Evolutionary conservation across 2,888 invertebrate species (phyloP).

Genomic region (Cetonia aurata): DNA sequence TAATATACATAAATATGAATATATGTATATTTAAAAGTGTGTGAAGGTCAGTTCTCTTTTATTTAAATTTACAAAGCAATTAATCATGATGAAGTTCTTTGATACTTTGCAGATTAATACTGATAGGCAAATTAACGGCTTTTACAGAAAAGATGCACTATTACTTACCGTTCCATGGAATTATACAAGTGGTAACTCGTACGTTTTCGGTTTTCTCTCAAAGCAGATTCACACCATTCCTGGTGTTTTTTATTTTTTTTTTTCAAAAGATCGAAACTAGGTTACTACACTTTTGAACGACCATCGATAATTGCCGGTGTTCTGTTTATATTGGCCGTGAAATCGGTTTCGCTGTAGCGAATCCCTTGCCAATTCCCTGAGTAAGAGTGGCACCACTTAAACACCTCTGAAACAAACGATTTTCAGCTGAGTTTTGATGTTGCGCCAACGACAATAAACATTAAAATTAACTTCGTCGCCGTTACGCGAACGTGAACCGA

Average conservation of each 20-base stretch:
- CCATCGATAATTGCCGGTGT: not conserved
- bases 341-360: not conserved
- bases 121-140: too few relatives aligned
- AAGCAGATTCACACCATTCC: not conserved
- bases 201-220: not conserved
- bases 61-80: too few relatives aligned
- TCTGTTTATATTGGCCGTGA: constrained; percentile 19
- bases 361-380: constrained; percentile 6
- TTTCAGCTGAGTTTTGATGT: constrained; percentile 18
- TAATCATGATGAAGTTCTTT: too few relatives aligned
- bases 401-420: constrained; percentile 19
- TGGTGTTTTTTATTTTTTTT: not conserved
- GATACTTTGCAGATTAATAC: too few relatives aligned
- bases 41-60: too few relatives aligned
- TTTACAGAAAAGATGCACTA: too few relatives aligned
- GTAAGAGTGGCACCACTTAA: not conserved
- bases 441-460: constrained; percentile 4
- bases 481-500: constrained; percentile 4
- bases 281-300: constrained; percentile 9
- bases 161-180: constrained; percentile 31
- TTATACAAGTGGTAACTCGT: not conserved
- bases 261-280: not conserved
- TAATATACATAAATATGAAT: too few relatives aligned
- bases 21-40: too few relatives aligned
- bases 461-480: not conserved